Conservation (phyloP, 1,140 invertebrate species). For the Bombus balteatus region DNA sequence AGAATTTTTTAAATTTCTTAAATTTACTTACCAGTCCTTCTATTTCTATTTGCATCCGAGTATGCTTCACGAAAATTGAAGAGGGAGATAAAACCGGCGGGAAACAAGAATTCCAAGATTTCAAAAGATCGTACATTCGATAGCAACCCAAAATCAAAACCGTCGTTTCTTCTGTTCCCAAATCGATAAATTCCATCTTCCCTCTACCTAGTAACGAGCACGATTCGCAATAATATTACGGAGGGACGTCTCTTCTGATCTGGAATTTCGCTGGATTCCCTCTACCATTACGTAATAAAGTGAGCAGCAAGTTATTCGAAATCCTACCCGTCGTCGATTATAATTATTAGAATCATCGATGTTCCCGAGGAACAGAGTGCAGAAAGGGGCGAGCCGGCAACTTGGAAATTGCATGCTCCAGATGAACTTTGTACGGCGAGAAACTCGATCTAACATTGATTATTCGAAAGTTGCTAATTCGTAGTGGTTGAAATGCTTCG, state of each 20-base stretch:
- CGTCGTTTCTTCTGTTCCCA: neutral
- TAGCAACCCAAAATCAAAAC: neutral
- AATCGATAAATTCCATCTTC: neutral
- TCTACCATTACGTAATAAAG: neutral
- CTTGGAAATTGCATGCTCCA: constrained; percentile 8
- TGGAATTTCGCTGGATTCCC: neutral
- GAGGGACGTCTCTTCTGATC: neutral
- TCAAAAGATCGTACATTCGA: neutral
- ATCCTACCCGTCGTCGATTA: neutral
- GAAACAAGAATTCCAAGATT: neutral
- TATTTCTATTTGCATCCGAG: too few species aligned
- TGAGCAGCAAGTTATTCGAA: neutral
- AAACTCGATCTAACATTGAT: constrained; percentile 42
- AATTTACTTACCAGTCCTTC: too few species aligned
- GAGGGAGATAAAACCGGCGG: neutral
- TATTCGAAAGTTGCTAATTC: constrained; percentile 38
- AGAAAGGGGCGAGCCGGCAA: neutral
- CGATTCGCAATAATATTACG: neutral
- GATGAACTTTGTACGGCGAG: constrained; percentile 6
- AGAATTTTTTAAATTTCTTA: neutral
- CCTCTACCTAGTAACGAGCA: neutral
- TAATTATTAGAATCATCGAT: constrained; percentile 25
- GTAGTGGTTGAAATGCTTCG: constrained; percentile 13
- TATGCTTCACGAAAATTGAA: neutral
- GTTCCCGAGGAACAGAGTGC: neutral